phyloP scores from a whole-genome alignment of 1,140 invertebrate genomes.

The Cydia pomonella region DNA sequence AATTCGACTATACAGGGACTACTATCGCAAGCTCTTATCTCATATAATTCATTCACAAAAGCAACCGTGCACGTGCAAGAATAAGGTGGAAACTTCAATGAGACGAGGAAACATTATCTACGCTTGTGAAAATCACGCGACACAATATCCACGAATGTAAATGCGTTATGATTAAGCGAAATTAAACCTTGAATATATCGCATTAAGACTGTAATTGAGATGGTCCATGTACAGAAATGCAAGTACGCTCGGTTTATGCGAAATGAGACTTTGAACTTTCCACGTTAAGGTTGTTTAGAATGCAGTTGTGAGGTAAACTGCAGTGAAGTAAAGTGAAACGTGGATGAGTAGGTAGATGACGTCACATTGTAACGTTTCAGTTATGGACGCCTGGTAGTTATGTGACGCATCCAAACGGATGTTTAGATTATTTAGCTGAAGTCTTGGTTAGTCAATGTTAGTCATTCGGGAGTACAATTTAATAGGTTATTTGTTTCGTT shows the following conservation, averaged over 20 bases:
- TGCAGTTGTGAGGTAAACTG: background rate
- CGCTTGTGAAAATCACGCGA: slow-evolving; percentile 18
- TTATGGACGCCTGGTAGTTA: background rate
- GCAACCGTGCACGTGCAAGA: background rate
- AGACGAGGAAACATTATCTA: background rate
- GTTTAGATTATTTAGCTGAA: background rate
- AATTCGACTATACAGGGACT: background rate
- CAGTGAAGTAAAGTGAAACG: slow-evolving; percentile 1
- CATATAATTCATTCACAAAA: background rate
- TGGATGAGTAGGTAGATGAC: background rate
- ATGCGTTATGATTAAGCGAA: background rate
- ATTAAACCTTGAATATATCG: background rate
- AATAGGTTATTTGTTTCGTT: no score
- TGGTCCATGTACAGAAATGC: background rate
- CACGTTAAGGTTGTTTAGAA: background rate
- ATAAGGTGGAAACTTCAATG: background rate
- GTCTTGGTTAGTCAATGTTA: background rate
- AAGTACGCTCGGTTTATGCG: background rate
- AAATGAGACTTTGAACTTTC: background rate
- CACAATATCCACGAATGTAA: background rate
- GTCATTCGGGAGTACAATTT: no score
- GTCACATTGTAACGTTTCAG: slow-evolving; percentile 10
- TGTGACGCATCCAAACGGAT: background rate
- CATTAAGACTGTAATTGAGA: background rate
- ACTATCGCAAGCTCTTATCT: background rate